Evolutionary conservation across 2,888 invertebrate genomes (phyloP), one percentile per base, ranked within the genome.

Genomic region (Sympetrum striolatum): DNA sequence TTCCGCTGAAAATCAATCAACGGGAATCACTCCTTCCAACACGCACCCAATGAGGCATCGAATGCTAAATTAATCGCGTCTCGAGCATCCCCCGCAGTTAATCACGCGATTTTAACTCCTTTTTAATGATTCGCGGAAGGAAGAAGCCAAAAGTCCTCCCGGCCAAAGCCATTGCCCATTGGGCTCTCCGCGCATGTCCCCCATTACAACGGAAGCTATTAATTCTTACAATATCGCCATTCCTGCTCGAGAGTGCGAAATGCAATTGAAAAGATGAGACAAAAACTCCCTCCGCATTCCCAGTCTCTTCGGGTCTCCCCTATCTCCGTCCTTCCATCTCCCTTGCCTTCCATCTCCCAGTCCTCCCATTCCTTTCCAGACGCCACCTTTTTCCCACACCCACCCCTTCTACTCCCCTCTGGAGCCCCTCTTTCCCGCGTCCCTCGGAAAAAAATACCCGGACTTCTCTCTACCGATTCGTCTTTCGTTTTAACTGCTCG

Each of bases 221-320:
- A 25, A 31, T 73, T 12, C 73, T 73, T 31, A 14, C 31, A 14
- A n/a, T 81, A 25, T 58, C 4, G 53, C 15, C 18, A 44, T 31
- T 15, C 81, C n/a, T 44, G 6, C 39, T 39, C n/a, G n/a, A 6
- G 44, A 53, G 25, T 58, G 53, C 82, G 25, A 22, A 58, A 58
- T 82, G n/a, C 82, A 58, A 82, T 82, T 58, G 82, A 58, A 82
- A 53, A 82, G 81, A 82, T 82, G 58, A 82, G 58, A 58, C 82
- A 82, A 14, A 81, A 81, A 53, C 81, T 53, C 48, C 48, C 81
- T 48, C 25, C 22, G 44, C 44, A 44, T 48, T 81, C 81, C 81
- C n/a, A 25, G 35, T 44, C 44, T 81, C 48, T 25, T 73, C 73
- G n/a, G n/a, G 64, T 64, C 73, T 31, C 22, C 10, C 58, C 58